phyloP scores from a whole-genome alignment of 2,888 invertebrate species.

The Nomada fucata region DNA sequence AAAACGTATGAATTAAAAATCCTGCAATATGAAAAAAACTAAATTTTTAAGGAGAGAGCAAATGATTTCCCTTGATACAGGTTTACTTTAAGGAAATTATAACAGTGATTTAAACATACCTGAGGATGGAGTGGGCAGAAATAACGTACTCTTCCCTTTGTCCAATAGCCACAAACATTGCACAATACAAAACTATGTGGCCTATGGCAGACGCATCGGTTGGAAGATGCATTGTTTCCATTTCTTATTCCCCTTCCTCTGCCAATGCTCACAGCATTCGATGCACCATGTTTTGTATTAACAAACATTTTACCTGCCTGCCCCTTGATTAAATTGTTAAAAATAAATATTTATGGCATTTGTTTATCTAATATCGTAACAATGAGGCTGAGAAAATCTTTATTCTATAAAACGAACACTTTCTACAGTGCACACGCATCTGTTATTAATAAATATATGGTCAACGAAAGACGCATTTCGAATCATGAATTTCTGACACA shows the following conservation, averaged over 20 bases:
- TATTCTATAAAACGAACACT: background rate
- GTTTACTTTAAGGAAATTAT: background rate
- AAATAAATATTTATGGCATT: background rate
- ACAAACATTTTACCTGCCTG: constrained; percentile 10
- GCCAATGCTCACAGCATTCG: background rate
- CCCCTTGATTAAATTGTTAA: constrained; percentile 15
- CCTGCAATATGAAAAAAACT: background rate
- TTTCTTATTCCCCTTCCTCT: constrained; percentile 35
- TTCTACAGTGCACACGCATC: constrained; percentile 7
- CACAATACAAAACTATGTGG: constrained; percentile 38
- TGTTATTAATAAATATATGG: constrained; percentile 4
- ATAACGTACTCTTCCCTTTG: constrained; percentile 51
- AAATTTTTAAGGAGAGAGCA: constrained; percentile 46
- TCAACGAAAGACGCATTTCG: constrained; percentile 39
- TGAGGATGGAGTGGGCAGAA: constrained; percentile 53
- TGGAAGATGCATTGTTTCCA: background rate
- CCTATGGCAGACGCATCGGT: constrained; percentile 44
- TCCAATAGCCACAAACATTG: constrained; percentile 54
- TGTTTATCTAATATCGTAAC: background rate
- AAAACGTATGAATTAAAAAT: background rate
- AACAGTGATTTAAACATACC: constrained; percentile 27
- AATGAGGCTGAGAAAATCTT: background rate
- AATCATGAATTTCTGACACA: constrained; percentile 55
- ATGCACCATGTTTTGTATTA: background rate
- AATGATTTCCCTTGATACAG: constrained; percentile 14